Conservation (phyloP, 2,888 invertebrate genomes). For the Tetrapedia diversipes region DNA sequence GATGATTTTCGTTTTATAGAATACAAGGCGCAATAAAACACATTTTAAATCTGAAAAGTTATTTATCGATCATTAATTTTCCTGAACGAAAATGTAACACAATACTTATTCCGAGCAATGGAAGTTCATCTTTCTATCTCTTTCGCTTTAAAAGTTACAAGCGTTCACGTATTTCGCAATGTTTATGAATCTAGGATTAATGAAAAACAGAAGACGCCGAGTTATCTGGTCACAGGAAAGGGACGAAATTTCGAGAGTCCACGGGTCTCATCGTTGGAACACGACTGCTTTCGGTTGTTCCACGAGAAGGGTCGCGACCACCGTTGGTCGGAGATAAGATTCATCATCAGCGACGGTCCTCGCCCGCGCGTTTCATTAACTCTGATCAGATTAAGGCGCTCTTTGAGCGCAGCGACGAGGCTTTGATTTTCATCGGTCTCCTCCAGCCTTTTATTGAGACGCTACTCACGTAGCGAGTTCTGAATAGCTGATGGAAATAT, state of each 20-base stretch:
- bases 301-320: background rate
- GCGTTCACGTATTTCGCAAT: too few relatives aligned
- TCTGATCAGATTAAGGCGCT: conserved; percentile 13
- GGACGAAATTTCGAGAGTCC: background rate
- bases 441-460: background rate
- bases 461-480: background rate
- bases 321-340: background rate
- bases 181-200: too few relatives aligned
- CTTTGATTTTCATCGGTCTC: conserved; percentile 4
- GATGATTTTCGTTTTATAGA: too few relatives aligned
- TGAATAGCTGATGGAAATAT: background rate
- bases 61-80: too few relatives aligned
- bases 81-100: too few relatives aligned
- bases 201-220: too few relatives aligned
- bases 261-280: background rate
- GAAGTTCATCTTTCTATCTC: too few relatives aligned
- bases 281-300: background rate
- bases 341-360: background rate
- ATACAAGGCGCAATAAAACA: too few relatives aligned
- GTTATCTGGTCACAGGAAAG: too few relatives aligned
- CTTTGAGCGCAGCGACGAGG: conserved; percentile 9
- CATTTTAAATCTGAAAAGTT: too few relatives aligned
- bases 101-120: too few relatives aligned
- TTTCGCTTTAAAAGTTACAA: too few relatives aligned
- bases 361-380: conserved; percentile 6